Base-by-base conservation (phyloP, 2,888 invertebrate genomes). In the Hirtodrosophila histrioides region DNA sequence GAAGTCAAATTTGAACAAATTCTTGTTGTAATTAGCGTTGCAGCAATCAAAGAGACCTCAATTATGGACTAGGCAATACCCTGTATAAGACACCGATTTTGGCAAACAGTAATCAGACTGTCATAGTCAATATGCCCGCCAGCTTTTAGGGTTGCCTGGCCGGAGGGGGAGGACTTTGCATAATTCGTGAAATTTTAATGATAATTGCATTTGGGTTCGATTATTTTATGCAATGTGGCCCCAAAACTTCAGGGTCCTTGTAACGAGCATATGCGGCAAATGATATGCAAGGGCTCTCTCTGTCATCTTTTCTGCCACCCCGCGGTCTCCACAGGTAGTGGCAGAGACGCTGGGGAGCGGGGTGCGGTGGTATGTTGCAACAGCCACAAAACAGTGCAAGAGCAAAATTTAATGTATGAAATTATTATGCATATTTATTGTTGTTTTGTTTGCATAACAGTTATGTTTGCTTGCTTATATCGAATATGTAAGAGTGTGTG, bases 361-460 rank as follows among this genome's bases (percentile, higher is more conserved):
- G 27, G 27, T 27, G 27, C 5, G 27, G 27, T 27, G 17, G 17
- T 27, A 27, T 31, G 31, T 31, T 36, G 46, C 41, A 41, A 17
- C 12, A 39, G 17, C 50, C 23, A 66, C 54, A 43, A 50, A 35
- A 17, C 17, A 41, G 57, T 69, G 58, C 53, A 46, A 56, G 44
- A 48, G 49, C 12, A 66, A 68, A 73, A 73, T 71, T 62, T 66
- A 74, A 81, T 82, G 58, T 67, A 77, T 75, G 74, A 74, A 73
- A 82, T 82, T 82, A 82, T 73, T 81, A 84, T 84, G 78, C 71
- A 86, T 78, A 84, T 84, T 83, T 86, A 81, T 84, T 71, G 66
- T 82, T 75, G 68, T 65, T 79, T 70, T 86, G 70, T 83, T 73
- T 79, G 73, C 62, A 66, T 69, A 85, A 65, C 69, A 71, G 40